These are phyloP conservation scores for Phasianus colchicus DNA, from an alignment of 2,113 vertebrate genomes.

Conservation along the genomic window DNA sequence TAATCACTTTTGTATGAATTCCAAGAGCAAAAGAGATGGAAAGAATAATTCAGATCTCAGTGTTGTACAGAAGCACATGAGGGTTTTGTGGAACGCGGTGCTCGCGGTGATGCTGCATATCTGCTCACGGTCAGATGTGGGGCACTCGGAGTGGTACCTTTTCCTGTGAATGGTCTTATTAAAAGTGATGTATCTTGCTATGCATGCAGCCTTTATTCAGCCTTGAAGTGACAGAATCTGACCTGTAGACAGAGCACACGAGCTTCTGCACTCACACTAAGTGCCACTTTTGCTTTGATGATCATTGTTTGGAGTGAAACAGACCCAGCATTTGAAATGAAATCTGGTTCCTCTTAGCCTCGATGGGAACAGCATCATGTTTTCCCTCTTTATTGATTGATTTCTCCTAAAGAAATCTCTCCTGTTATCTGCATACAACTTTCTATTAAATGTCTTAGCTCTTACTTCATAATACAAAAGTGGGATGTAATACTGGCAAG, in stretches of 20 bases:
- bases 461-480: background rate
- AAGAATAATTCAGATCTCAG: conserved; percentile 75
- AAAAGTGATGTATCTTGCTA: conserved; percentile 6
- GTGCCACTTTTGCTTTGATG: conserved; percentile 30
- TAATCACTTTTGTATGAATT: conserved; percentile 82
- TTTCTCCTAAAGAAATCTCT: conserved; percentile 6
- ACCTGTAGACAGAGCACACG: conserved; percentile 31
- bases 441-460: background rate
- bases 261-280: conserved; percentile 42
- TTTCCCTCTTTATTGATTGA: background rate
- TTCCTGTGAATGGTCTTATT: conserved; percentile 3
- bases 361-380: background rate
- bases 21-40: conserved; percentile 69
- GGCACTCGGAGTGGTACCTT: conserved; percentile 12
- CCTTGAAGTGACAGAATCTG: conserved; percentile 30
- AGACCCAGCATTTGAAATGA: background rate
- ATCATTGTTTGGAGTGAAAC: conserved; percentile 14
- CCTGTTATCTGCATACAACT: background rate
- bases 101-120: background rate
- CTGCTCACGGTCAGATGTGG: background rate
- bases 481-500: background rate
- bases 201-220: background rate
- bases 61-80: background rate
- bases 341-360: conserved; percentile 21
- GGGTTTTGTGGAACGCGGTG: conserved; percentile 9